These are phyloP conservation scores for Malacoraja senta DNA, from an alignment of 2,797 vertebrate species.

Conservation along the genomic window DNA sequence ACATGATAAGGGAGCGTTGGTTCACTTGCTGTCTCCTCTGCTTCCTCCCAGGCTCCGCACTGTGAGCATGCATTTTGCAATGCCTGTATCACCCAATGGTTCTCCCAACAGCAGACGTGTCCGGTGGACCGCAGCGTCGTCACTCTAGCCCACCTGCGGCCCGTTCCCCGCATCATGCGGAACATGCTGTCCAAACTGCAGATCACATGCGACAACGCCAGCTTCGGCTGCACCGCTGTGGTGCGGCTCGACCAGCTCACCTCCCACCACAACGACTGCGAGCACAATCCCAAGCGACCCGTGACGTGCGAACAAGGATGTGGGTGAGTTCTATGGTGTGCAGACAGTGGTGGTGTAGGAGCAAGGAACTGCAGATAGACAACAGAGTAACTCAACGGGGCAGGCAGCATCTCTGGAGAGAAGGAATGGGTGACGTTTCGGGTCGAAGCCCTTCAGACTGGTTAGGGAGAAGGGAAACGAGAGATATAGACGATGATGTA, in stretches of 20 bases:
- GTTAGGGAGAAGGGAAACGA: too few species aligned
- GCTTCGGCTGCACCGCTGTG: slow-evolving; percentile 85
- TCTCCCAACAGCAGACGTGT: slow-evolving; percentile 96
- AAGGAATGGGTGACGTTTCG: too few species aligned
- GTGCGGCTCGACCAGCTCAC: slow-evolving; percentile 91
- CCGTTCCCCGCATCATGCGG: slow-evolving; percentile 96
- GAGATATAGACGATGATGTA: too few species aligned
- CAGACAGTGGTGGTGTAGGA: too few species aligned
- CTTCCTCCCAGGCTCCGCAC: slow-evolving; percentile 75
- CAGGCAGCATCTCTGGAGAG: too few species aligned
- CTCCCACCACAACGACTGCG: slow-evolving; percentile 92
- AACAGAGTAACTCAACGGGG: too few species aligned
- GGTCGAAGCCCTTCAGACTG: too few species aligned
- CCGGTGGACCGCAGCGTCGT: slow-evolving; percentile 96
- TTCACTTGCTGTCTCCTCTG: slow-evolving; percentile 12
- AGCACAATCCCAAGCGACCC: slow-evolving; percentile 95
- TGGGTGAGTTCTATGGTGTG: slow-evolving; percentile 66
- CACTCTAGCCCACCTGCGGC: slow-evolving; percentile 91
- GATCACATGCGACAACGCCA: slow-evolving; percentile 90
- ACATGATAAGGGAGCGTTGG: background rate
- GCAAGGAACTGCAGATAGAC: too few species aligned
- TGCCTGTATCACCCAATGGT: slow-evolving; percentile 98
- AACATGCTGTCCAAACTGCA: slow-evolving; percentile 98
- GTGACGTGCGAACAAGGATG: slow-evolving; percentile 94
- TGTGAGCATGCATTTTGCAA: slow-evolving; percentile 99